Evolutionary conservation across 2,888 invertebrate species (phyloP).

Genomic region (Dynastes tityus): DNA sequence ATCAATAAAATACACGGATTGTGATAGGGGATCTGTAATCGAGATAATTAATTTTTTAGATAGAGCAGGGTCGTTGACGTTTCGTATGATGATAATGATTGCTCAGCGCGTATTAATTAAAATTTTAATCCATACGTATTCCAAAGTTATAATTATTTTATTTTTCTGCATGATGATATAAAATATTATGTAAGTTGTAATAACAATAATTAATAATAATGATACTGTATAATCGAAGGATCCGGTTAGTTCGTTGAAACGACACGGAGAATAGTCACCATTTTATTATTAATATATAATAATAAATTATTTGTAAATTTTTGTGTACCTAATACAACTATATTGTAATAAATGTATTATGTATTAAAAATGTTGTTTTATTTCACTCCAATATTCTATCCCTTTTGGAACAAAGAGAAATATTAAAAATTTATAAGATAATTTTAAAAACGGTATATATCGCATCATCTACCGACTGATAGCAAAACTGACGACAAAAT

Average conservation of each 20-base stretch:
- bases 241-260: slow-evolving; percentile 16
- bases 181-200: slow-evolving; percentile 50
- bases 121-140: slow-evolving; percentile 45
- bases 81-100: slow-evolving; percentile 22
- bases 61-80: slow-evolving; percentile 43
- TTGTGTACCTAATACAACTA: slow-evolving; percentile 67
- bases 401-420: background rate
- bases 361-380: slow-evolving; percentile 53
- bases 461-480: background rate
- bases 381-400: background rate
- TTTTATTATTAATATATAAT: slow-evolving; percentile 51
- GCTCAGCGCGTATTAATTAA: slow-evolving; percentile 44
- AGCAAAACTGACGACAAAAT: background rate
- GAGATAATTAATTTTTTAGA: slow-evolving; percentile 42
- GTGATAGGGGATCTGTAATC: slow-evolving; percentile 48
- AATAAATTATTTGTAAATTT: slow-evolving; percentile 68
- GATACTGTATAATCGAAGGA: slow-evolving; percentile 35
- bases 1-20: slow-evolving; percentile 43
- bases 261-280: slow-evolving; percentile 54
- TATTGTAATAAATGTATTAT: slow-evolving; percentile 66
- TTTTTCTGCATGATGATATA: slow-evolving; percentile 47
- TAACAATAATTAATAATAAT: slow-evolving; percentile 34
- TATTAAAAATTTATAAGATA: no score
- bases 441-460: no score
- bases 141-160: slow-evolving; percentile 48